phyloP scores from a whole-genome alignment of 2,113 vertebrate species.

The Ictalurus punctatus region DNA sequence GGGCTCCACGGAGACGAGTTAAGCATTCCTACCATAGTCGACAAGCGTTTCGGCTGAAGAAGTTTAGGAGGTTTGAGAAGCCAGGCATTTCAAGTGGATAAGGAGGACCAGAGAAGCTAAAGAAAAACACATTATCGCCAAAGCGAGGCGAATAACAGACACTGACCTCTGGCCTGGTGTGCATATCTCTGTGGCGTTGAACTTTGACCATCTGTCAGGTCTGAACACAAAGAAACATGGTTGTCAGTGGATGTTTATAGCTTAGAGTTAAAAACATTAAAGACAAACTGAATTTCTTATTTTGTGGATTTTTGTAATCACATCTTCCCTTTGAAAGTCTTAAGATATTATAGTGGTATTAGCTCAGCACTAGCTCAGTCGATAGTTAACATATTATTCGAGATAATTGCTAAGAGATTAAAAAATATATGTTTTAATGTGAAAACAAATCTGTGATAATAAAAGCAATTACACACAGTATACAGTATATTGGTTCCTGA shows the following conservation, averaged over 20 bases:
- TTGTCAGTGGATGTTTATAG: slow-evolving; percentile 14
- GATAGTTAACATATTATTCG: not conserved
- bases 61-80: not conserved
- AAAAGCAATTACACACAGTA: not conserved
- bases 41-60: slow-evolving; percentile 2
- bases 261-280: not conserved
- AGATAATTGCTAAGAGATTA: not conserved
- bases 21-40: slow-evolving; percentile 10
- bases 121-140: slow-evolving; percentile 39
- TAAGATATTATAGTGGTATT: not conserved
- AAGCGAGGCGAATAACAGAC: slow-evolving; percentile 38
- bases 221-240: slow-evolving; percentile 25
- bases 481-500: not conserved
- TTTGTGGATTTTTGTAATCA: not conserved
- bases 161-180: slow-evolving; percentile 34
- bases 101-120: slow-evolving; percentile 1
- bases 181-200: slow-evolving; percentile 41
- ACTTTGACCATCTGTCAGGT: slow-evolving; percentile 45
- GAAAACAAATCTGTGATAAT: not conserved
- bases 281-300: not conserved
- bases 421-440: not conserved
- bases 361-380: not conserved
- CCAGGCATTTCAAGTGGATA: slow-evolving; percentile 22
- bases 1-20: not conserved
- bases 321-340: not conserved